Conservation (phyloP, 2,113 vertebrate species). For the Mustelus asterias region DNA sequence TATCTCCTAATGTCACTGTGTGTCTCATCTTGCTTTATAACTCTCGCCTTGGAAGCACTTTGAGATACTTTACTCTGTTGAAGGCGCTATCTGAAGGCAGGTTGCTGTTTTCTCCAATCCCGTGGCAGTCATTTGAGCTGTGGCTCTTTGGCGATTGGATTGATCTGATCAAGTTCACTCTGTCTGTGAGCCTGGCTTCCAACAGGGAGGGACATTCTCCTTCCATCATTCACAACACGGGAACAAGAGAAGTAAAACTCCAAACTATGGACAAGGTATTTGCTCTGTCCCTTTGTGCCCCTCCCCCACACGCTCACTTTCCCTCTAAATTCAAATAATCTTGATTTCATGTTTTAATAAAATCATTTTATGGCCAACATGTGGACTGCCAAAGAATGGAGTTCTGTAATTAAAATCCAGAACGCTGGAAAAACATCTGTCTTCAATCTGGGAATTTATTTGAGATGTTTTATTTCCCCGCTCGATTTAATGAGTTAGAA, state of each 20-base stretch:
- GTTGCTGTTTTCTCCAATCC: background rate
- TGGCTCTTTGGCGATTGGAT: background rate
- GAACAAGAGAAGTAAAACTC: background rate
- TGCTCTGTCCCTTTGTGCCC: background rate
- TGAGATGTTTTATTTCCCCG: background rate
- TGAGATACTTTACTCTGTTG: background rate
- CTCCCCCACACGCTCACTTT: background rate
- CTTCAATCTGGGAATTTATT: background rate
- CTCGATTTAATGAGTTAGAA: background rate
- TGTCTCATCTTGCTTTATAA: background rate
- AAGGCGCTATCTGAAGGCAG: background rate
- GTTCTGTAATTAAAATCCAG: background rate
- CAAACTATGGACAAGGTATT: background rate
- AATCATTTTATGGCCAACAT: background rate
- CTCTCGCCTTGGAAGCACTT: background rate
- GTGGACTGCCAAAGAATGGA: background rate
- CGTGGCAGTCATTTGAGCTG: background rate
- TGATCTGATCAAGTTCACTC: background rate
- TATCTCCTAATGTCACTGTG: background rate
- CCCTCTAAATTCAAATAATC: background rate
- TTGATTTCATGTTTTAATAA: background rate
- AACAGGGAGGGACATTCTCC: background rate
- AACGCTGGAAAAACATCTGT: background rate
- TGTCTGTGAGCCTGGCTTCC: background rate
- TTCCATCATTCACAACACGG: background rate